Evolutionary conservation across 2,888 invertebrate genomes (phyloP), one percentile per base, ranked within the genome.

Genomic region (Cataglyphis cursor): DNA sequence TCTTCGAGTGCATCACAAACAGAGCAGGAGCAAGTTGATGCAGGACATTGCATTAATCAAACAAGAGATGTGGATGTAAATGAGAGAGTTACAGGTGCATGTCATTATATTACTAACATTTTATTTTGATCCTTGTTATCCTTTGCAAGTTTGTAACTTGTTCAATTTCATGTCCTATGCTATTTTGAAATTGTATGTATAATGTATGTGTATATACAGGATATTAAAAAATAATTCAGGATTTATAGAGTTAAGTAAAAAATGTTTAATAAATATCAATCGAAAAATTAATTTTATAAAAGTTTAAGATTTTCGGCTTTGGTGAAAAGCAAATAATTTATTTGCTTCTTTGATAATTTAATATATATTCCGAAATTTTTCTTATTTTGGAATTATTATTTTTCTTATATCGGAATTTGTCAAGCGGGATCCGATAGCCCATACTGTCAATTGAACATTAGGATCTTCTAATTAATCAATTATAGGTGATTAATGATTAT

Each of bases 11-110:
- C 61, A 5, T 0, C 28, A 10, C 35, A 10, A 24, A 80, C 65
- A 10, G 28, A 12, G 8, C 35, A 18, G 0, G 15, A 51, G n/a
- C 64, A 54, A 51, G 12, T 24, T 38, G 12, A 10, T 1, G 64
- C 21, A 2, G 24, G 3, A 10, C 18, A 35, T 18, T 64, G 48
- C 75, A 35, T 51, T 75, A 24, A 64, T 64, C 48, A 15, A 76
- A 48, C 31, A 10, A 21, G 64, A 10, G 57, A 44, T 59, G 48
- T 35, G 57, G 59, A 41, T 72, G 82, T 48, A 84, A 76, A 73
- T 73, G 35, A 48, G 24, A 48, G 31, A 73, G 66, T 54, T 10
- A 82, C 93, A 93, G 93, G 93, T 93, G 93, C 93, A 93, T 92
- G 93, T 91, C 83, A 85, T 76, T 89, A 89, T 87, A 78, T 89